Conservation (phyloP, 1,140 invertebrate species). For the Argopecten irradians region DNA sequence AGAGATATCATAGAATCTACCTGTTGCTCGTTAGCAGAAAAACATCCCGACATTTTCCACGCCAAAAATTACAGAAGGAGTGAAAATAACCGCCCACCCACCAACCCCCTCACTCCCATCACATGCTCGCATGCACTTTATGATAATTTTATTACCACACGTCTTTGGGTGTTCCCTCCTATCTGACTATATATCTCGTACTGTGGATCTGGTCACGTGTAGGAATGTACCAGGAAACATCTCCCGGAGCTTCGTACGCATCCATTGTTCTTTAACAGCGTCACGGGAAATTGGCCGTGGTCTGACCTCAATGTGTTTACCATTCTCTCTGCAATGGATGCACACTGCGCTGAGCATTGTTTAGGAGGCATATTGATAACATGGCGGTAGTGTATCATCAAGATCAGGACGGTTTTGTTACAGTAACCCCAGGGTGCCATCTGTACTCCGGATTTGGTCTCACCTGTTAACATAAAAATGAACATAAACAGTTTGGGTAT, state of each 20-base stretch:
- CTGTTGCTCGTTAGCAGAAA: no score
- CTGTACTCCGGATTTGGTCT: background rate
- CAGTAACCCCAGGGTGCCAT: background rate
- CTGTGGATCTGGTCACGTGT: background rate
- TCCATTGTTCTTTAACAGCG: background rate
- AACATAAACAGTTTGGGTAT: no score
- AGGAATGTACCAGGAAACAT: background rate
- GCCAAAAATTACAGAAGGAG: no score
- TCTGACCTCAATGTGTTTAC: background rate
- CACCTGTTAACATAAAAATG: background rate
- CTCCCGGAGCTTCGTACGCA: background rate
- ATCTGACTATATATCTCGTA: background rate
- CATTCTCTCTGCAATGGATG: background rate
- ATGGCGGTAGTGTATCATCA: background rate
- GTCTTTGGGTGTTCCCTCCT: background rate
- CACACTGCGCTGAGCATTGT: background rate
- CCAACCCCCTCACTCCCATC: background rate
- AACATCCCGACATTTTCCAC: no score
- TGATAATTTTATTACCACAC: background rate
- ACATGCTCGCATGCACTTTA: background rate
- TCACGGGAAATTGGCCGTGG: background rate
- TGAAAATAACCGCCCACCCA: background rate
- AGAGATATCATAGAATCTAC: no score
- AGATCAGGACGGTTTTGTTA: background rate
- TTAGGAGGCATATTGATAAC: background rate